phyloP scores from a whole-genome alignment of 2,888 invertebrate species.

The Zaprionus bogoriensis region DNA sequence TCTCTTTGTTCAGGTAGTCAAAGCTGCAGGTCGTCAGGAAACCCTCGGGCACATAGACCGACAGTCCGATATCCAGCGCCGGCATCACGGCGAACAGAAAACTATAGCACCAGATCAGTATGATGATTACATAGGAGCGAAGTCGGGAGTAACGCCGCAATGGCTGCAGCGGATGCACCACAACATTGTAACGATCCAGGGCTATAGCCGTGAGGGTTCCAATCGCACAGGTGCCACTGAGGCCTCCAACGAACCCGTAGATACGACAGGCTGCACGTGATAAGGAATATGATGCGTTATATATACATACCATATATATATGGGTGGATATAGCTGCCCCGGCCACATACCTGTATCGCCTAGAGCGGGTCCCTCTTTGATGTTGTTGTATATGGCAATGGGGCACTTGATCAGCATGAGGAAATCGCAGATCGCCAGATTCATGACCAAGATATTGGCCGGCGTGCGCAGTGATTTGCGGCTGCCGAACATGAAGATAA shows the following conservation, averaged over 20 bases:
- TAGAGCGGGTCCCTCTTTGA: slow-evolving; percentile 88
- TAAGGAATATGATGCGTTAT: background rate
- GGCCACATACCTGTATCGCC: slow-evolving; percentile 86
- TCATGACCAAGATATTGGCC: slow-evolving; percentile 89
- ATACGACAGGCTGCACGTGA: slow-evolving; percentile 87
- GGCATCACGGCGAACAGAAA: slow-evolving; percentile 88
- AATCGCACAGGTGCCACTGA: slow-evolving; percentile 92
- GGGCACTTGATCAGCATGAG: slow-evolving; percentile 89
- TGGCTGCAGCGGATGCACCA: slow-evolving; percentile 90
- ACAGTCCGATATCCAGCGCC: slow-evolving; percentile 87
- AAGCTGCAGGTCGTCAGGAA: slow-evolving; percentile 93
- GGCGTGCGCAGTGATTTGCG: slow-evolving; percentile 88
- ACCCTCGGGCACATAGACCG: slow-evolving; percentile 92
- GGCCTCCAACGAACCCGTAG: slow-evolving; percentile 91
- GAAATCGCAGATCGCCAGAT: slow-evolving; percentile 90
- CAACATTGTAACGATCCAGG: slow-evolving; percentile 91
- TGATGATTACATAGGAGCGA: slow-evolving; percentile 85
- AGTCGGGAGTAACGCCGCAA: slow-evolving; percentile 86
- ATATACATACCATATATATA: too few relatives aligned
- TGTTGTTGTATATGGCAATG: slow-evolving; percentile 89
- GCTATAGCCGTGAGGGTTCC: slow-evolving; percentile 91
- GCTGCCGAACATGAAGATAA: slow-evolving; percentile 89
- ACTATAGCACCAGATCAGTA: slow-evolving; percentile 90
- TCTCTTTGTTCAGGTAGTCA: slow-evolving; percentile 90
- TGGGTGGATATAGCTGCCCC: too few relatives aligned